Evolutionary conservation across 2,797 vertebrate species (phyloP).

Genomic region (Fistularia commersonii): DNA sequence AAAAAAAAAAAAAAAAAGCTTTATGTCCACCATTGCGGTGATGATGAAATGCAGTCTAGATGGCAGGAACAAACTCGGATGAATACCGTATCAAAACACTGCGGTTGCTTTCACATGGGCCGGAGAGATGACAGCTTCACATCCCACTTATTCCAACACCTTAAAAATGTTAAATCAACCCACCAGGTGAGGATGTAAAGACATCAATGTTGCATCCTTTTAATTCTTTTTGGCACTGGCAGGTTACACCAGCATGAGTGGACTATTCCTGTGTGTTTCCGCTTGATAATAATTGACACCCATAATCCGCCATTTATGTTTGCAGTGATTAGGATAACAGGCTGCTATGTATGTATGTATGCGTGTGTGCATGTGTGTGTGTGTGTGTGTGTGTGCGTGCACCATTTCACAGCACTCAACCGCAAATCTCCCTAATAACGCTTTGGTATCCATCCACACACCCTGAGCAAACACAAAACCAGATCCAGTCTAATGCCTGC

Average conservation of each 20-base stretch:
- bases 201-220: not conserved
- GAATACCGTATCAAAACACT: not conserved
- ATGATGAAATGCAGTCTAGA: slow-evolving; percentile 38
- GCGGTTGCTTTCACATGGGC: too few relatives aligned
- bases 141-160: too few relatives aligned
- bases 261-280: slow-evolving; percentile 11
- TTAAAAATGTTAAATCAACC: too few relatives aligned
- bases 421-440: slow-evolving; percentile 24
- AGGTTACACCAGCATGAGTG: not conserved
- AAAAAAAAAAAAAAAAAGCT: slow-evolving; percentile 45
- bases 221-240: not conserved
- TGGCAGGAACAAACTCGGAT: slow-evolving; percentile 10
- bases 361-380: not conserved
- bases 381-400: slow-evolving; percentile 7
- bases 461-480: slow-evolving; percentile 16
- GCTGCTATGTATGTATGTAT: not conserved
- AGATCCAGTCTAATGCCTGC: slow-evolving; percentile 22
- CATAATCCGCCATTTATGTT: slow-evolving; percentile 39
- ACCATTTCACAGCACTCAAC: too few relatives aligned
- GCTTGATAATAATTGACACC: slow-evolving; percentile 20
- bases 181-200: too few relatives aligned
- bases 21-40: slow-evolving; percentile 32
- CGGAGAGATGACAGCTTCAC: too few relatives aligned
- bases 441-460: slow-evolving; percentile 19
- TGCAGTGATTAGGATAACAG: slow-evolving; percentile 24